phyloP scores from a whole-genome alignment of 2,888 invertebrate genomes.

The Tanypteryx hageni region DNA sequence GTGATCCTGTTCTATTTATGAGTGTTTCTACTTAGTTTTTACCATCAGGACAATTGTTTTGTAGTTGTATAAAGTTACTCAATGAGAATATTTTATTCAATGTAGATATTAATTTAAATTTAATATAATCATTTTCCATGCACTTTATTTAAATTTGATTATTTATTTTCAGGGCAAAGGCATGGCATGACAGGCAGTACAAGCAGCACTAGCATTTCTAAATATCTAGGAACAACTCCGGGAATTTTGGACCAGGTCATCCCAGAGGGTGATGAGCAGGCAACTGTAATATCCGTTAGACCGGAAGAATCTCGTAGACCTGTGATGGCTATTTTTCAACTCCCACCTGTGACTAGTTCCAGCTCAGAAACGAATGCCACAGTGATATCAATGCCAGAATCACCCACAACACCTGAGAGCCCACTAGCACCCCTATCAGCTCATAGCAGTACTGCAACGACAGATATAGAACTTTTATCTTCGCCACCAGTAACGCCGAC shows the following conservation, averaged over 20 bases:
- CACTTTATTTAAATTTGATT: not conserved
- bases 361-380: conserved; percentile 55
- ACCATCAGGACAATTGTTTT: no score
- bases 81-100: no score
- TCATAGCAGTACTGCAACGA: conserved; percentile 25
- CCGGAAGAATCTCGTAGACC: conserved; percentile 39
- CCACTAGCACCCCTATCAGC: conserved; percentile 26
- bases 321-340: conserved; percentile 28
- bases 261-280: conserved; percentile 55
- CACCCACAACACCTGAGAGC: conserved; percentile 23
- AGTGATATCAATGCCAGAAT: conserved; percentile 50
- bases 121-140: not conserved
- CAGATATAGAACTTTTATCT: conserved; percentile 36
- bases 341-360: conserved; percentile 47
- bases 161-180: not conserved
- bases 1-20: no score
- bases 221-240: conserved; percentile 35
- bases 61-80: no score
- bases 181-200: conserved; percentile 50
- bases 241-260: conserved; percentile 57
- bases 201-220: conserved; percentile 48
- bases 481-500: conserved; percentile 32
- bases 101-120: not conserved
- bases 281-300: conserved; percentile 33
- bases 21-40: no score